Conservation (phyloP, 2,113 vertebrate genomes). For the Ploceus nigricollis region DNA sequence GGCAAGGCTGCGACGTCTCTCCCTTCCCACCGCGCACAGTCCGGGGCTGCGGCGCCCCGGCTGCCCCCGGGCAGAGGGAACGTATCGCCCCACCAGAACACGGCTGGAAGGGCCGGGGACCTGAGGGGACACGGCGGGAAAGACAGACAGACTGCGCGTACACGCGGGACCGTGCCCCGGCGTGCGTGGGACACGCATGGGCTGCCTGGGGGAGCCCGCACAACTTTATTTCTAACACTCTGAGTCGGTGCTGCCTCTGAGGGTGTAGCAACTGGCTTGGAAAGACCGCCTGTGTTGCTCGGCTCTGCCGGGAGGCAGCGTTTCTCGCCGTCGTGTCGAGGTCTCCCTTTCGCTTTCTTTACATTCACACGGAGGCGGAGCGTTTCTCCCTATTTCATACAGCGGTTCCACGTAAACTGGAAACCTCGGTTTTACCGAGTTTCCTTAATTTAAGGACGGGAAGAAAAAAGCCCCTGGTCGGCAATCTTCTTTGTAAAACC, state of each 20-base stretch:
- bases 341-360: background rate
- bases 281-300: background rate
- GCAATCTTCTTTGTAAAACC: background rate
- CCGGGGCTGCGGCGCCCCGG: background rate
- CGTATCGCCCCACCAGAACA: too few species aligned
- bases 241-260: background rate
- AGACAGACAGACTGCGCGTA: accelerated
- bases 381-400: background rate
- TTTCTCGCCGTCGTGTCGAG: too few species aligned
- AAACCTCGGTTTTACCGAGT: background rate
- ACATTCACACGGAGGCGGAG: background rate
- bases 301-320: background rate
- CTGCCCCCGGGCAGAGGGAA: too few species aligned
- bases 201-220: accelerated
- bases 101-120: background rate
- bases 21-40: background rate
- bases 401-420: background rate
- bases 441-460: background rate
- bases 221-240: background rate
- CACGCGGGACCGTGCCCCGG: too few species aligned
- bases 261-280: accelerated
- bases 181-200: background rate
- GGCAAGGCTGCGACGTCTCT: conserved; percentile 37
- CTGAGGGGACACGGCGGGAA: background rate
- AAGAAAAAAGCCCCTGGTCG: background rate